phyloP scores from a whole-genome alignment of 1,140 invertebrate species.

The Samia ricini region DNA sequence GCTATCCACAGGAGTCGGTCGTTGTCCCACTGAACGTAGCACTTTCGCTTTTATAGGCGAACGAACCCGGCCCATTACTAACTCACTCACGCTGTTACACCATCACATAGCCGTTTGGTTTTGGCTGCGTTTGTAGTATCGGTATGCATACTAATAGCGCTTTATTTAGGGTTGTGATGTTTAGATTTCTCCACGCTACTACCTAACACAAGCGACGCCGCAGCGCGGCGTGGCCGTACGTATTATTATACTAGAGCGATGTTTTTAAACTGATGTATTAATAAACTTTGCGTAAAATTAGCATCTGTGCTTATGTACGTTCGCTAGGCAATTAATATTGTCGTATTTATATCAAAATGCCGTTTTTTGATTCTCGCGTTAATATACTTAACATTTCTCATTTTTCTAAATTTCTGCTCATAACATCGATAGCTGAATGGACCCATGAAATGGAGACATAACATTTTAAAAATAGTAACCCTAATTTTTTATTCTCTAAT shows the following conservation, averaged over 20 bases:
- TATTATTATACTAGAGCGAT: conserved; percentile 35
- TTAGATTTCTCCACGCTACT: conserved; percentile 65
- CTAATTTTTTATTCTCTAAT: too few species aligned
- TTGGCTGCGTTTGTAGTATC: conserved; percentile 60
- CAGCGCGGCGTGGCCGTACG: conserved; percentile 13
- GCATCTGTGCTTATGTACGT: background rate
- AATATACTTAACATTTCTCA: too few species aligned
- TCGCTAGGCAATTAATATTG: background rate
- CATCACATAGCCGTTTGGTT: conserved; percentile 57
- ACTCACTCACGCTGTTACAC: conserved; percentile 69
- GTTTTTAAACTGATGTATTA: conserved; percentile 23
- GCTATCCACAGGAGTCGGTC: conserved; percentile 65
- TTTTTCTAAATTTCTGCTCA: too few species aligned
- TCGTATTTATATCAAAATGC: too few species aligned
- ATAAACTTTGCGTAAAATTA: conserved; percentile 5
- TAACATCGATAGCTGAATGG: too few species aligned
- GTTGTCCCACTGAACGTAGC: conserved; percentile 73
- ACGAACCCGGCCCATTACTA: conserved; percentile 74
- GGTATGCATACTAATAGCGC: conserved; percentile 66
- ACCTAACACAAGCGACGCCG: conserved; percentile 19
- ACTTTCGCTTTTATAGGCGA: conserved; percentile 76
- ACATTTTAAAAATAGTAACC: too few species aligned
- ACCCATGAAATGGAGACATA: too few species aligned
- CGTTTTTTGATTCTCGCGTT: too few species aligned
- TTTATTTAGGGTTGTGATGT: conserved; percentile 58